These are phyloP conservation scores for Remorina albescens DNA, from an alignment of 2,797 vertebrate genomes.

Conservation along the genomic window DNA sequence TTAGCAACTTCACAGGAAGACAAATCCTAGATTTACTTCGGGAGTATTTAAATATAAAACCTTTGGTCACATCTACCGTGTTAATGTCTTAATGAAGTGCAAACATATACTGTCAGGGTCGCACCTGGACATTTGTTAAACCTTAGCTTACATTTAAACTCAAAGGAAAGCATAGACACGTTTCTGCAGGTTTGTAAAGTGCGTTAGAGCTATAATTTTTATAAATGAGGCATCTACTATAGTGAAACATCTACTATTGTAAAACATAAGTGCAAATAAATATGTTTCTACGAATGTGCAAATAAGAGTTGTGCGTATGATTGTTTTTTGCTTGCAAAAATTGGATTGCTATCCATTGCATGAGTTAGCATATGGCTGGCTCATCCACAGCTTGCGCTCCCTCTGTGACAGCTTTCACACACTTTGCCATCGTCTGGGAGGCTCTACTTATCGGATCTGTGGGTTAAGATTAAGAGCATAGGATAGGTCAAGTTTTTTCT, in stretches of 20 bases:
- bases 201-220: constrained; percentile 17
- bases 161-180: constrained; percentile 10
- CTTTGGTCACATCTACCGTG: constrained; percentile 46
- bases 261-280: constrained; percentile 57
- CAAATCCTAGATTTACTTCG: constrained; percentile 4
- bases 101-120: constrained; percentile 3
- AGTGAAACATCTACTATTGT: constrained; percentile 23
- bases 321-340: constrained; percentile 12
- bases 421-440: constrained; percentile 94
- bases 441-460: constrained; percentile 93
- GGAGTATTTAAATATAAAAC: background rate
- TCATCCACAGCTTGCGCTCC: constrained; percentile 91
- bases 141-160: constrained; percentile 26
- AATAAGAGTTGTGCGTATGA: constrained; percentile 65
- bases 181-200: constrained; percentile 35
- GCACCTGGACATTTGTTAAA: constrained; percentile 33
- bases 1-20: constrained; percentile 29
- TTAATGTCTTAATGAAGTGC: constrained; percentile 1
- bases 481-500: background rate
- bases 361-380: constrained; percentile 87
- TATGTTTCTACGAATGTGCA: constrained; percentile 58
- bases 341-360: constrained; percentile 25
- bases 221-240: constrained; percentile 27
- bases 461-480: constrained; percentile 48
- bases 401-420: constrained; percentile 92